Conservation (phyloP, 2,113 vertebrate species). For the Circaetus cinerascens region DNA sequence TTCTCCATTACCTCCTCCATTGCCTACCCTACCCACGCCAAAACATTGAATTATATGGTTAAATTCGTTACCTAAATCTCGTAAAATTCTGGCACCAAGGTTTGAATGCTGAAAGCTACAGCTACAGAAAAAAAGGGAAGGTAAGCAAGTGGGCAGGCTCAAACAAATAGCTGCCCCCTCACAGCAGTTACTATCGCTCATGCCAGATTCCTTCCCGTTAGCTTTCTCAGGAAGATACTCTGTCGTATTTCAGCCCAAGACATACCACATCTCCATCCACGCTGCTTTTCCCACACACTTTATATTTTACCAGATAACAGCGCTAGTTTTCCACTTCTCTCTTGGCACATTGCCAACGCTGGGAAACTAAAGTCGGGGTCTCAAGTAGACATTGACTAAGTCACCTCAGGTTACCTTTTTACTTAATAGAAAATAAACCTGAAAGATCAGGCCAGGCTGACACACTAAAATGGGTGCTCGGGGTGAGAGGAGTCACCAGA, state of each 20-base stretch:
- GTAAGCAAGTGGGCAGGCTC: neutral
- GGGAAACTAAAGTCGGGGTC: neutral
- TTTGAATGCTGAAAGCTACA: neutral
- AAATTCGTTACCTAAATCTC: neutral
- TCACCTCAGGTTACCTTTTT: neutral
- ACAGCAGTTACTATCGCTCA: accelerated
- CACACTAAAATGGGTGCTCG: neutral
- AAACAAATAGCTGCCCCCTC: neutral
- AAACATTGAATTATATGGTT: neutral
- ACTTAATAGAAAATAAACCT: neutral
- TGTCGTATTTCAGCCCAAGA: neutral
- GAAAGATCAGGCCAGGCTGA: neutral
- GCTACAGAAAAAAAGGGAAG: too few species aligned
- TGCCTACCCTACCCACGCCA: too few species aligned
- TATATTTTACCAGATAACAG: neutral
- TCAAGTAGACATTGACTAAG: neutral
- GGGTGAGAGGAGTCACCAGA: too few species aligned
- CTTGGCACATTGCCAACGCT: accelerated
- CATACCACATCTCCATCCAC: accelerated
- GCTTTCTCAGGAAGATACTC: neutral
- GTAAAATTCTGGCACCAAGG: neutral
- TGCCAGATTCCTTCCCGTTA: accelerated
- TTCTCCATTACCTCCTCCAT: accelerated
- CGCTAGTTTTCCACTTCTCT: neutral
- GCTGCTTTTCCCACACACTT: too few species aligned